Conservation (phyloP, 2,113 vertebrate species). For the Pygoscelis antarcticus region DNA sequence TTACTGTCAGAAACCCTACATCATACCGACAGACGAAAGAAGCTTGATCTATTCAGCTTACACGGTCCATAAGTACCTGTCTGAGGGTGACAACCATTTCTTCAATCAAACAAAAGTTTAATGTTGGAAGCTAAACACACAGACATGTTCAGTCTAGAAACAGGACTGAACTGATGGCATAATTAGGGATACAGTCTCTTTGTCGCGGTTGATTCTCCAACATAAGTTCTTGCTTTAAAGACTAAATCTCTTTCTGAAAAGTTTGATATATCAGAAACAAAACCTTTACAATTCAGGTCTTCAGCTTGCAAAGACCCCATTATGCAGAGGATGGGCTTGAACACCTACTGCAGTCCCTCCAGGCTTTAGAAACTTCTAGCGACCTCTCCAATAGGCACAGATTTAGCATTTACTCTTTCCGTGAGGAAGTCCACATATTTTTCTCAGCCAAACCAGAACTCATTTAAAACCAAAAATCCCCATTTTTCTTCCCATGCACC, state of each 20-base stretch:
- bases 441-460: neutral
- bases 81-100: neutral
- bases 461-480: neutral
- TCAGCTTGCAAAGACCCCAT: neutral
- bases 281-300: neutral
- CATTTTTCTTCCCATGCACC: neutral
- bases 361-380: neutral
- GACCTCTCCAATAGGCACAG: neutral
- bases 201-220: neutral
- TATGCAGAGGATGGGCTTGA: neutral
- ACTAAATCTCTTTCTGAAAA: neutral
- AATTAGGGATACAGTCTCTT: neutral
- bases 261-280: neutral
- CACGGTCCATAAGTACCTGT: neutral
- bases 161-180: neutral
- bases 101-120: neutral
- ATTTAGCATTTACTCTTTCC: neutral
- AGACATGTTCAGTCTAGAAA: constrained; percentile 14
- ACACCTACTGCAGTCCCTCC: neutral
- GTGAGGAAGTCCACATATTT: neutral
- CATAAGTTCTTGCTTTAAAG: neutral
- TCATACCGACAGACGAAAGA: neutral
- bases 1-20: neutral
- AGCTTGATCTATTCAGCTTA: neutral
- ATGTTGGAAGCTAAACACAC: neutral